Conservation (phyloP, 1,140 invertebrate genomes). For the Rhizoglyphus robini region DNA sequence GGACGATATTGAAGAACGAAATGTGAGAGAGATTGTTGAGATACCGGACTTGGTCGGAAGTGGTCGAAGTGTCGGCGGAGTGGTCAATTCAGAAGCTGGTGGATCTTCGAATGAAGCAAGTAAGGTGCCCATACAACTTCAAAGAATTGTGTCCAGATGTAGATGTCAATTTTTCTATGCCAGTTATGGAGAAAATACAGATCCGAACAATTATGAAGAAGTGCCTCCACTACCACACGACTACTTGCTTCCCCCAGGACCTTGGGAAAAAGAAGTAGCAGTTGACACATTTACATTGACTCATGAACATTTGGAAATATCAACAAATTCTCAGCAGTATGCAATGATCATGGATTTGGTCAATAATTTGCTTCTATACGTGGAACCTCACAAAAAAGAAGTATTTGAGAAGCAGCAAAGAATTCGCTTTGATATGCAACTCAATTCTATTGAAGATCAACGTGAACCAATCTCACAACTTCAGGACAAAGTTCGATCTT, state of each 20-base stretch:
- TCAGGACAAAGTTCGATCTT: conserved; percentile 60
- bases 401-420: conserved; percentile 70
- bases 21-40: conserved; percentile 42
- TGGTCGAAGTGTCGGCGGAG: conserved; percentile 87
- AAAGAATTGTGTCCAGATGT: conserved; percentile 89
- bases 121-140: conserved; percentile 48
- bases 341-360: conserved; percentile 92
- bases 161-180: conserved; percentile 96
- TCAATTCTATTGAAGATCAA: conserved; percentile 77
- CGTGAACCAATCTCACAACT: conserved; percentile 76
- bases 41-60: conserved; percentile 79
- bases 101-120: conserved; percentile 30
- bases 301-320: conserved; percentile 94
- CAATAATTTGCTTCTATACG: conserved; percentile 89
- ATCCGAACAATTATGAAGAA: conserved; percentile 48
- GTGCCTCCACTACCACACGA: conserved; percentile 40
- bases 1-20: conserved; percentile 79
- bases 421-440: conserved; percentile 80
- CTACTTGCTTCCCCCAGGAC: conserved; percentile 28
- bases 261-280: conserved; percentile 50
- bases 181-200: conserved; percentile 69
- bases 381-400: conserved; percentile 87
- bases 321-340: conserved; percentile 88
- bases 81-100: conserved; percentile 80
- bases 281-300: conserved; percentile 94